Percentiles rank a stretch among this genome's conserved stretches.
Conservation (phyloP, 2,113 vertebrate genomes). For the Urocitellus parryii region DNA sequence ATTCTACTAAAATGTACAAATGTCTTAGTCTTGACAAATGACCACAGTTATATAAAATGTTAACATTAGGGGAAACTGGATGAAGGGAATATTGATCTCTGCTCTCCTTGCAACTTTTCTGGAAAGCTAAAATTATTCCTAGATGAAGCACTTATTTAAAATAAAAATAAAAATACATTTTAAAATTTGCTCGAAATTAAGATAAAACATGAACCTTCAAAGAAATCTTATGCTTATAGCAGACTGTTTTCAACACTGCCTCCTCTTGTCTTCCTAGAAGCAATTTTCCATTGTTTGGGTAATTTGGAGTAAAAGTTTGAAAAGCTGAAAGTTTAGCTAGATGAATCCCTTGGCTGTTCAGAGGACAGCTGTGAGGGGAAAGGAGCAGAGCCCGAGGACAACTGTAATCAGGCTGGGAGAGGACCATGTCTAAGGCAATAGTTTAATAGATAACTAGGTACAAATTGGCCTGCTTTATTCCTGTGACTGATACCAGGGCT, state of each 20-base stretch:
- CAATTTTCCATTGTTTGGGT: neutral
- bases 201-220: neutral
- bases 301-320: conserved; percentile 30
- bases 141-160: conserved; percentile 52
- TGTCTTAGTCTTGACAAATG: neutral
- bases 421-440: neutral
- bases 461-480: neutral
- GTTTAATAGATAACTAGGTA: neutral
- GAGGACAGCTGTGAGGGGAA: neutral
- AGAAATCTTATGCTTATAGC: neutral
- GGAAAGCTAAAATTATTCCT: neutral
- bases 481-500: neutral
- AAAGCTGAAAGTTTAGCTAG: neutral
- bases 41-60: neutral
- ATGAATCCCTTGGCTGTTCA: neutral
- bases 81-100: neutral
- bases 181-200: conserved; percentile 5
- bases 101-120: neutral
- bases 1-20: neutral
- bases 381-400: neutral
- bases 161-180: neutral
- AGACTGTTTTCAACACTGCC: neutral
- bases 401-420: neutral
- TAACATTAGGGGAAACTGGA: neutral
- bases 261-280: neutral